Base-by-base conservation (phyloP, 2,113 vertebrate genomes). In the Columbina picui region DNA sequence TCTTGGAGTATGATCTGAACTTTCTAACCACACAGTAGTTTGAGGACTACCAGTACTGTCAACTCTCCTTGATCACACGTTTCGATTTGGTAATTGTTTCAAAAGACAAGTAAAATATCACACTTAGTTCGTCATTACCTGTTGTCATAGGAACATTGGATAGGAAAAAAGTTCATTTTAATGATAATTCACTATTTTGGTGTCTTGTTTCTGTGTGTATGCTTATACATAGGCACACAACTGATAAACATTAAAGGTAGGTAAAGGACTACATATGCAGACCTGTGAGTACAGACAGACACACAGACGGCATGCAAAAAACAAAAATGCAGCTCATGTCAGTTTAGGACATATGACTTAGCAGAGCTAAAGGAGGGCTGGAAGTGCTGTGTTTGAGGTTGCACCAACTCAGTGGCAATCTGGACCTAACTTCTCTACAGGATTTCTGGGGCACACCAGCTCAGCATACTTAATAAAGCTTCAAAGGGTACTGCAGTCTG, bases 181-280 rank as follows among this genome's bases (percentile, higher is more conserved):
- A 43, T 20, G 10, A 50, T 27, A 82, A 47, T 45, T 20, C 3
- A 3, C 7, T n/a, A 3, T 69, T 95, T 64, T 36, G 41, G 1
- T 9, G 23, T 23, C 3, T 8, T 69, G 7, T 16, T 39, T 15
- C 22, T 12, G 2, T 23, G 13, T 57, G 8, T 13, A 1, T 8
- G 43, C 43, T 45, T 45, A 2, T 9, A 30, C 15, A 6, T 2
- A 74, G 32, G 12, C 6, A 29, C 39, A n/a, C 2, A 10, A 5
- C 17, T 20, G 38, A 10, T 8, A 15, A 38, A 9, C 3, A 1
- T 10, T 7, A 21, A 60, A 18, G 34, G 20, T 26, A 70, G 50
- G 38, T 22, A 19, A 2, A 14, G 5, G 9, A 56, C 23, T 83
- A 32, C 20, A 10, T 12, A 8, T 27, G 12, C 22, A 65, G 32